A percentile compares a stretch with the other conserved stretches of the same genome.
Evolutionary conservation across 2,888 invertebrate genomes (phyloP).

Genomic region (Liodrosophila aerea): DNA sequence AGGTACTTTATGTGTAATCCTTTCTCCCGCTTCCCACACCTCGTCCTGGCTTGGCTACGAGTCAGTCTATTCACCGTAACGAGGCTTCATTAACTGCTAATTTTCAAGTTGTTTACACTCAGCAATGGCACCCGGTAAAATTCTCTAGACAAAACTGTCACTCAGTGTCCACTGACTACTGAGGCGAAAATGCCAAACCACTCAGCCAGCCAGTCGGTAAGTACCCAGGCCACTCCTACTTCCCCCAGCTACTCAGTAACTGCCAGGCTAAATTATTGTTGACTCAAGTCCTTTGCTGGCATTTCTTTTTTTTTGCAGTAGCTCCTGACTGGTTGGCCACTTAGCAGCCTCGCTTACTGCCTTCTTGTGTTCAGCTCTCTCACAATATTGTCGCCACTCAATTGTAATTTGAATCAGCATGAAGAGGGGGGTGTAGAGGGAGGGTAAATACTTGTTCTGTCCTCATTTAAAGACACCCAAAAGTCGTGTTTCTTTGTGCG

Average conservation of each 20-base stretch:
- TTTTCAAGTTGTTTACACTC: slow-evolving; percentile 76
- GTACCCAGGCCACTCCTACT: not conserved
- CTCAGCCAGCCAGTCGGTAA: slow-evolving; percentile 18
- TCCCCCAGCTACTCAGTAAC: not conserved
- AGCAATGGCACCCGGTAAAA: slow-evolving; percentile 53
- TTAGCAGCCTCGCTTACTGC: slow-evolving; percentile 16
- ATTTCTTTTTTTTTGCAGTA: slow-evolving; percentile 3
- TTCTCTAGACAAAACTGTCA: slow-evolving; percentile 60
- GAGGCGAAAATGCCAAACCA: slow-evolving; percentile 40
- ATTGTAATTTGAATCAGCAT: slow-evolving; percentile 73
- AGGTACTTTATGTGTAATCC: slow-evolving; percentile 26
- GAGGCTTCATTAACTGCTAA: slow-evolving; percentile 74
- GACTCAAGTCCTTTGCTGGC: slow-evolving; percentile 29
- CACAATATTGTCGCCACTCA: slow-evolving; percentile 75
- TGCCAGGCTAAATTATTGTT: slow-evolving; percentile 71
- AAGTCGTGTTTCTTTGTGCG: no score
- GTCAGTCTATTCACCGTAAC: slow-evolving; percentile 38
- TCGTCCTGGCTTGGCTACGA: slow-evolving; percentile 1
- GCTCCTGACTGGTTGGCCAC: not conserved
- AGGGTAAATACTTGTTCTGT: no score
- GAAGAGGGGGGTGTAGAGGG: slow-evolving; percentile 17
- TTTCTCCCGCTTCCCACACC: not conserved
- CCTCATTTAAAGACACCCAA: no score
- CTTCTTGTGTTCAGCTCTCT: slow-evolving; percentile 30
- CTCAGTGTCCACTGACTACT: slow-evolving; percentile 63